Conservation (phyloP, 2,113 vertebrate species). For the Thermophis baileyi region DNA sequence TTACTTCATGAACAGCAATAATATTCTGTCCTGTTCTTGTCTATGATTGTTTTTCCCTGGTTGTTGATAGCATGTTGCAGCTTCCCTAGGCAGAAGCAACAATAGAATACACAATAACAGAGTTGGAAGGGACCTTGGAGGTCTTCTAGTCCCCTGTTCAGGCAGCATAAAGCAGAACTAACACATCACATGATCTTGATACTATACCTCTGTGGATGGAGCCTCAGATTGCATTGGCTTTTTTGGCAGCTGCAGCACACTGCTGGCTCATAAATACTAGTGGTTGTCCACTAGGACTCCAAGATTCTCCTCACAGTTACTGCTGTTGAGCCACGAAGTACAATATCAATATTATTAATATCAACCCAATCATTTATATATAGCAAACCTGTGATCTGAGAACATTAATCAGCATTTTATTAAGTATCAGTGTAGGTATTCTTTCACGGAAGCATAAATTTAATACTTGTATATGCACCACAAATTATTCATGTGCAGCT, state of each 20-base stretch:
- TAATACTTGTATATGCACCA: conserved; percentile 30
- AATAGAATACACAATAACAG: background rate
- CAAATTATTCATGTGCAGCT: conserved; percentile 48
- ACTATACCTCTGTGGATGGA: background rate
- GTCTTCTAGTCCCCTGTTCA: background rate
- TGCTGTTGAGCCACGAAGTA: background rate
- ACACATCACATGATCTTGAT: background rate
- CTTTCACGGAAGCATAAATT: conserved; percentile 21
- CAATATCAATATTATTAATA: conserved; percentile 26
- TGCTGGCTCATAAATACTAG: background rate
- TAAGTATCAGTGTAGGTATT: conserved; percentile 30
- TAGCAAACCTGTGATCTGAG: conserved; percentile 34
- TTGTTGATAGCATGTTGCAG: conserved; percentile 31
- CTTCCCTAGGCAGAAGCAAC: conserved; percentile 41
- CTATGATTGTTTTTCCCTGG: conserved; percentile 44
- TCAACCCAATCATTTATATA: conserved; percentile 48
- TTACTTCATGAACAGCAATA: conserved; percentile 39
- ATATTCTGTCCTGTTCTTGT: conserved; percentile 14
- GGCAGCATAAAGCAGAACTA: background rate
- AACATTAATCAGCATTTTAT: conserved; percentile 55
- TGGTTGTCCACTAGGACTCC: background rate
- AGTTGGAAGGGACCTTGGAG: background rate
- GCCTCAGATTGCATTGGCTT: background rate
- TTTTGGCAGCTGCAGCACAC: background rate
- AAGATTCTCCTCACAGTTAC: background rate